Percentiles rank a stretch among this genome's conserved stretches.
Evolutionary conservation across 1,140 invertebrate species (phyloP).

Genomic region (Scaptomyza hsui): DNA sequence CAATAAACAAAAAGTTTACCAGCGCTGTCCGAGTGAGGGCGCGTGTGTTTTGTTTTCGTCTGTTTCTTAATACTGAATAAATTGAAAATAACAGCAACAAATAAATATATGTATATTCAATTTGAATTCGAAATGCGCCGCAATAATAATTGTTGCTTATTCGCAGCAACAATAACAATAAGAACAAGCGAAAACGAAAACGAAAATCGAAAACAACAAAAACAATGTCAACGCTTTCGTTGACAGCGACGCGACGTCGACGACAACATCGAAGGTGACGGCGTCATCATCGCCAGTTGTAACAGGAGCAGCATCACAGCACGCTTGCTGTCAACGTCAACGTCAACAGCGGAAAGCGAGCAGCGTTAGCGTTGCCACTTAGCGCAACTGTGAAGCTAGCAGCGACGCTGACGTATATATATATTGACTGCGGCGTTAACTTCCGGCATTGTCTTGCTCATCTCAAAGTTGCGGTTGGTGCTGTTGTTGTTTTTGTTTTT

Average conservation of each 20-base stretch:
- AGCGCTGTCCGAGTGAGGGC: constrained; percentile 14
- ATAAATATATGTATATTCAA: not conserved
- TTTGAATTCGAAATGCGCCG: constrained; percentile 52
- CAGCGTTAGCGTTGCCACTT: constrained; percentile 12
- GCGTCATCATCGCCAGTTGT: constrained; percentile 14
- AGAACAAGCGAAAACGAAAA: constrained; percentile 49
- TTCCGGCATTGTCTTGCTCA: constrained; percentile 49
- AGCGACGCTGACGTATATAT: constrained; percentile 26
- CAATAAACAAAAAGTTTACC: constrained; percentile 36
- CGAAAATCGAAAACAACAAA: constrained; percentile 53
- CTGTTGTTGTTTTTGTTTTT: constrained; percentile 10
- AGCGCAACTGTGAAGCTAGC: constrained; percentile 18
- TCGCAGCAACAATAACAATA: constrained; percentile 36
- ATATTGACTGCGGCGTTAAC: constrained; percentile 42
- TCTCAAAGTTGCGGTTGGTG: constrained; percentile 18
- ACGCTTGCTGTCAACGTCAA: constrained; percentile 23
- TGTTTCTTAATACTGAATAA: constrained; percentile 36
- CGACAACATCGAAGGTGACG: constrained; percentile 22
- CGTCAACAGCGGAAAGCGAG: constrained; percentile 2
- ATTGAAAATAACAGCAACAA: constrained; percentile 24
- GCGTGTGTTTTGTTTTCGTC: constrained; percentile 22
- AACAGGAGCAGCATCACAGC: constrained; percentile 5
- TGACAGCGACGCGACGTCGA: constrained; percentile 14
- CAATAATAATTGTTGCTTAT: constrained; percentile 44
- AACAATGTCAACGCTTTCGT: constrained; percentile 52